Evolutionary conservation across 2,888 invertebrate genomes (phyloP).

Genomic region (Brachypterus glaber): DNA sequence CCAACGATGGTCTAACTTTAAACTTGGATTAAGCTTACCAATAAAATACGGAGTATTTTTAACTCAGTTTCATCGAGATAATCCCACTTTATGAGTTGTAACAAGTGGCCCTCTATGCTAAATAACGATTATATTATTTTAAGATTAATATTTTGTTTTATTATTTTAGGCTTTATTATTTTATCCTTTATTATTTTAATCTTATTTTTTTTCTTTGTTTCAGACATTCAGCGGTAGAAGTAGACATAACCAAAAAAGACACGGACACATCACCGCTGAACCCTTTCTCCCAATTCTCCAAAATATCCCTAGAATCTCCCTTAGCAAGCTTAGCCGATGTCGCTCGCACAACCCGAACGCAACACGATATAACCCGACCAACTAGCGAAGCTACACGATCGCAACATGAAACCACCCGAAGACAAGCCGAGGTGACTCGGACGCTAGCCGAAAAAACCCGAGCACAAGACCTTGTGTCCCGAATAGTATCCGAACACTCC

Average conservation of each 20-base stretch:
- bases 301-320: slow-evolving; percentile 13
- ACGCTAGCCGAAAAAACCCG: slow-evolving; percentile 17
- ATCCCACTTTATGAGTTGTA: no score
- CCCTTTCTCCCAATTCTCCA: slow-evolving; percentile 14
- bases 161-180: no score
- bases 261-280: slow-evolving; percentile 2
- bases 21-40: no score
- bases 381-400: slow-evolving; percentile 8
- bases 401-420: slow-evolving; percentile 8
- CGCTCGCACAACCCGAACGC: slow-evolving; percentile 16
- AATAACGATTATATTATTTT: no score
- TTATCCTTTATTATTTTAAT: no score
- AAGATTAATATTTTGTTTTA: no score
- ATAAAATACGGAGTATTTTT: no score
- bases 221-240: slow-evolving; percentile 43
- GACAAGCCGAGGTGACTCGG: slow-evolving; percentile 15
- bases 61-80: no score
- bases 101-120: no score
- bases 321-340: slow-evolving; percentile 14
- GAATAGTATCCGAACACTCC: no score
- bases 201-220: no score
- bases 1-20: no score
- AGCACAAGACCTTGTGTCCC: slow-evolving; percentile 13
- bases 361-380: slow-evolving; percentile 8
- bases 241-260: slow-evolving; percentile 33